A percentile compares a stretch with the other conserved stretches of the same genome.
These are phyloP conservation scores for Scyliorhinus canicula DNA, from an alignment of 2,797 vertebrate genomes.

Conservation along the genomic window DNA sequence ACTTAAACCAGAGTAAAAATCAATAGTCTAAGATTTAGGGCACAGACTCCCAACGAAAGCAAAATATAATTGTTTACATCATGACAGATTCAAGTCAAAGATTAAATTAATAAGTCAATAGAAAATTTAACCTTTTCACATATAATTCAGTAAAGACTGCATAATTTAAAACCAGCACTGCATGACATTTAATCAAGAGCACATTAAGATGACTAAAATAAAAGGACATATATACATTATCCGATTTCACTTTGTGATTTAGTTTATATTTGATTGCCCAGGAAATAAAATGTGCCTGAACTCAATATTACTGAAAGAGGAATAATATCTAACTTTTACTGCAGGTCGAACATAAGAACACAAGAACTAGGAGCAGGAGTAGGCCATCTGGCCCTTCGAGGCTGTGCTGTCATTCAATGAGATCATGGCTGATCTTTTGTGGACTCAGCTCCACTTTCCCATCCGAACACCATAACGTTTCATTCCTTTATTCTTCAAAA, in stretches of 20 bases:
- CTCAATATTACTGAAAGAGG: neutral
- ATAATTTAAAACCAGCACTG: conserved; percentile 1
- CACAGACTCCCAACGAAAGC: neutral
- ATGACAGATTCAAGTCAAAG: conserved; percentile 30
- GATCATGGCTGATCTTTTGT: too few relatives aligned
- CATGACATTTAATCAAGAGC: neutral
- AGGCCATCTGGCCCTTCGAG: too few relatives aligned
- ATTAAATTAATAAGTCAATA: conserved; percentile 34
- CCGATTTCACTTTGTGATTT: neutral
- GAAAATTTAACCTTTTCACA: conserved; percentile 4
- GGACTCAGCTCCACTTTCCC: too few relatives aligned
- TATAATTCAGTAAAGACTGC: neutral
- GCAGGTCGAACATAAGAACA: too few relatives aligned
- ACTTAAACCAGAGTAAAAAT: conserved; percentile 4
- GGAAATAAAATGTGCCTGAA: neutral
- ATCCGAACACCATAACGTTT: too few relatives aligned
- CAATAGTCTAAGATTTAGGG: conserved; percentile 6
- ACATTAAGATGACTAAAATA: neutral
- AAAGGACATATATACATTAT: neutral
- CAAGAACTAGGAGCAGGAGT: too few relatives aligned
- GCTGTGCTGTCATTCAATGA: too few relatives aligned
- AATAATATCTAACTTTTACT: neutral
- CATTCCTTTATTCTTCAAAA: too few relatives aligned
- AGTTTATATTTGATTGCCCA: neutral
- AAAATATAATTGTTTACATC: conserved; percentile 33